Evolutionary conservation across 2,888 invertebrate species (phyloP), one percentile per base, ranked within the genome.

Genomic region (Fragum fragum): DNA sequence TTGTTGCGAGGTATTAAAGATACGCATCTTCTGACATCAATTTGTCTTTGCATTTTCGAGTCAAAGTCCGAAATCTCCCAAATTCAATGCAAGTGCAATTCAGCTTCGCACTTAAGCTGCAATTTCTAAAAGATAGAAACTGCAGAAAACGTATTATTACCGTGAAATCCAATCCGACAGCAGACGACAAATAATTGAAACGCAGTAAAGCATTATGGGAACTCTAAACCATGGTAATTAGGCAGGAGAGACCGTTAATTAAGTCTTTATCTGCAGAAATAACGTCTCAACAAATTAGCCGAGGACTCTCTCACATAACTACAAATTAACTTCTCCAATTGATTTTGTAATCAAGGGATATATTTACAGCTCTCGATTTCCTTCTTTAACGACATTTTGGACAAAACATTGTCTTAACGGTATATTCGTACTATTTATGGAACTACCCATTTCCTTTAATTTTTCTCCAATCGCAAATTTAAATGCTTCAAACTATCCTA

Each of bases 321-420:
- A 39, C 73, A 61, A 73, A 59, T 61, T 59, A 47, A 32, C 36
- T 32, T 42, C 42, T 59, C 42, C 29, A 61, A 80, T 80, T 76
- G 81, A 73, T 81, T 81, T 74, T 77, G 63, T 71, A 77, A 76
- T 77, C 66, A 77, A 26, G 21, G 66, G 18, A 23, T 57, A 26
- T 61, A n/a, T 32, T 61, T 18, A 61, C 61, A 61, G 32, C n/a
- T 47, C n/a, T 47, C 14, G 3, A 36, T 36, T 36, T 36, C 9
- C 32, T 36, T 36, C 5, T 36, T 36, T 36, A 36, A 36, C 32
- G 32, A 36, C 32, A 36, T 6, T 9, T n/a, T 36, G 32, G 9
- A 36, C 32, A 36, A 36, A 36, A n/a, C n/a, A n/a, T n/a, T n/a
- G n/a, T n/a, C n/a, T n/a, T n/a, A n/a, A n/a, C n/a, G n/a, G n/a